phyloP scores from a whole-genome alignment of 2,113 vertebrate genomes.

The Oreochromis aureus region DNA sequence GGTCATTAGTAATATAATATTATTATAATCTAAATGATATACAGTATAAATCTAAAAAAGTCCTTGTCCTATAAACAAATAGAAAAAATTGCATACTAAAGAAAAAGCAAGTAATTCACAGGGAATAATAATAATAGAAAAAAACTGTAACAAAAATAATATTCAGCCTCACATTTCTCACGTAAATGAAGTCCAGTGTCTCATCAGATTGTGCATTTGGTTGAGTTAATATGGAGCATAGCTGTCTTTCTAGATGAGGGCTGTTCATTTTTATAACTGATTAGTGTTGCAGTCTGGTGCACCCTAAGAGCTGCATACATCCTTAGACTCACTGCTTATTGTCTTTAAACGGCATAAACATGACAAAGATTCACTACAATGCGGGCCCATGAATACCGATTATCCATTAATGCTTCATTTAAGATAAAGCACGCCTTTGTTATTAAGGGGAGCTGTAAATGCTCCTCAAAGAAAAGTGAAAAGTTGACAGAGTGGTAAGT shows the following conservation, averaged over 20 bases:
- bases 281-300: background rate
- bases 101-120: background rate
- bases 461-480: background rate
- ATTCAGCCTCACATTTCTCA: background rate
- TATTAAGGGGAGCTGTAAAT: background rate
- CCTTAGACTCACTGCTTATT: background rate
- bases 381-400: background rate
- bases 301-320: background rate
- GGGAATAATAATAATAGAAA: background rate
- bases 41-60: background rate
- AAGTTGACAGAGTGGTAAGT: constrained; percentile 4
- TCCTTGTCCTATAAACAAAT: background rate
- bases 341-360: background rate
- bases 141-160: background rate
- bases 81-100: background rate
- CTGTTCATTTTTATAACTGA: background rate
- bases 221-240: background rate
- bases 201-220: background rate
- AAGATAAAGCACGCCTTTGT: background rate
- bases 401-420: background rate
- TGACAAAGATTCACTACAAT: background rate
- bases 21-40: background rate
- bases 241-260: background rate
- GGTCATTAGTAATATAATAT: background rate
- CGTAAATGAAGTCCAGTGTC: background rate